Evolutionary conservation across 2,888 invertebrate species (phyloP), one percentile per base, ranked within the genome.

Genomic region (Drosophila falleni): DNA sequence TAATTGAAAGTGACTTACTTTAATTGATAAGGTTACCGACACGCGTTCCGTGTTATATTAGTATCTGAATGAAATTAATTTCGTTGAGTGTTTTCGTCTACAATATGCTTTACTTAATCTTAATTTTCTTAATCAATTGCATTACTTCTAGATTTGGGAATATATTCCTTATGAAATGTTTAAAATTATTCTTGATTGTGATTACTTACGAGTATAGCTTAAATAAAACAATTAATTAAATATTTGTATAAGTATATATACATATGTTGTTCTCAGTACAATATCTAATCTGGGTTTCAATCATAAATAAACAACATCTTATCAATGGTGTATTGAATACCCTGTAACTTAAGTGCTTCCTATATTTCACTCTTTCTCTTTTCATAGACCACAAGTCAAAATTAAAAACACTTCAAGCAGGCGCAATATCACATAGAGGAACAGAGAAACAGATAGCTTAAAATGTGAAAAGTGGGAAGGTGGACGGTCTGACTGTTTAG

Each of bases 371-470:
- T 19, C 13, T 44, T 19, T 31, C 13, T 9, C 13, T 8, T 41
- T 41, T 33, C 15, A 29, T 15, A 35, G 15, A 64, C 42, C 47
- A 41, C 47, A 62, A 56, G 13, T 4, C 31, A 67, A 55, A 79
- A 80, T 71, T 59, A 59, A 60, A 55, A 55, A 53, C 33, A 51
- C 65, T 77, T 79, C 58, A 77, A 80, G 64, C 80, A 64, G 66
- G 16, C 72, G 41, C 54, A 75, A 64, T 53, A 62, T 59, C 23
- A 47, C 26, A 31, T 31, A 4, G 44, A 62, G 47, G 23, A 39
- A 41, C 71, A 71, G 64, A 62, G 55, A 6, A 56, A 60, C 23
- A 55, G 67, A 71, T 56, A 70, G 44, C 42, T 46, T 1, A 23
- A 19, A 19, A 19, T 23, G 3, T 23, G 49, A 54, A 61, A 58